phyloP scores from a whole-genome alignment of 2,888 invertebrate species.

The Eupeodes luniger region DNA sequence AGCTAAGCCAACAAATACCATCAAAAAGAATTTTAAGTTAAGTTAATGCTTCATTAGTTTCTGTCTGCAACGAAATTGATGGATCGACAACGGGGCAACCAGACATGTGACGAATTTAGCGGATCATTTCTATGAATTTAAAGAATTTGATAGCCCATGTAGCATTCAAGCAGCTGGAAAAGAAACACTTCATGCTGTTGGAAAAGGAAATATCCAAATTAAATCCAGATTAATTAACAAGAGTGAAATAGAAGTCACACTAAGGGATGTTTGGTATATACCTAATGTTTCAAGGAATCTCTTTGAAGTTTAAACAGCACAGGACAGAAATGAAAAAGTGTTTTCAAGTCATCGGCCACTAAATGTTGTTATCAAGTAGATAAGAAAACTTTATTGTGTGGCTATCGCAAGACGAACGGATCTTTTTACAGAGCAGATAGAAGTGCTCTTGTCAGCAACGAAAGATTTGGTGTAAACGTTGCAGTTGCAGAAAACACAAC shows the following conservation, averaged over 20 bases:
- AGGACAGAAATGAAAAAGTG: neutral
- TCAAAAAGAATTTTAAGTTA: neutral
- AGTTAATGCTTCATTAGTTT: neutral
- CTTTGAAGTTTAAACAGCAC: neutral
- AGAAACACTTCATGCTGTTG: neutral
- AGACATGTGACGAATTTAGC: neutral
- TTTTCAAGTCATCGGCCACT: neutral
- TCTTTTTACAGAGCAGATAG: neutral
- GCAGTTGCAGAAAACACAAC: neutral
- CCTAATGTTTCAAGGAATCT: neutral
- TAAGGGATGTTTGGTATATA: conserved; percentile 1
- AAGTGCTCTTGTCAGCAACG: neutral
- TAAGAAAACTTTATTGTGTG: neutral
- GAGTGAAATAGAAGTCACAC: neutral
- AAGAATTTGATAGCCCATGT: neutral
- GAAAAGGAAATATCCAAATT: neutral
- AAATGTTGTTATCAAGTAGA: neutral
- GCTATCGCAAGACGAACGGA: neutral
- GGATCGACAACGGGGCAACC: neutral
- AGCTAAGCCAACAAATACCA: too few relatives aligned
- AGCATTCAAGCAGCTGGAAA: neutral
- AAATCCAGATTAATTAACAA: neutral
- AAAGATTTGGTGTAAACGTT: neutral
- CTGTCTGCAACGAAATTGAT: neutral
- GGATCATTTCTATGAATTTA: neutral